Conservation (phyloP, 1,140 invertebrate genomes). For the Drosophila serrata region DNA sequence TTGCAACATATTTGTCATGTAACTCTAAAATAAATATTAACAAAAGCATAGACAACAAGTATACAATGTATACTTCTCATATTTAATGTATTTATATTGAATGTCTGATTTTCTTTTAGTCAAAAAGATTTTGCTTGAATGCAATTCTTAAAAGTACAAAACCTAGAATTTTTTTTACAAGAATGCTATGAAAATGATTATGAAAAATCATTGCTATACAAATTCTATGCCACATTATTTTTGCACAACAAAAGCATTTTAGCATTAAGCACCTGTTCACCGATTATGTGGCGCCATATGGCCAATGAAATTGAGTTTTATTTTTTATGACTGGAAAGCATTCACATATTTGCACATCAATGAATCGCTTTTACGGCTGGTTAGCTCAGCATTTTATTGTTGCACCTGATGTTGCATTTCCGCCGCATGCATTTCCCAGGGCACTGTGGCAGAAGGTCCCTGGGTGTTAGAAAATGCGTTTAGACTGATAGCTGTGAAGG, state of each 20-base stretch:
- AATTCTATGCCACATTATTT: neutral
- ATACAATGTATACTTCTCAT: too few species aligned
- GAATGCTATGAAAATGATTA: neutral
- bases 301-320: constrained; percentile 21
- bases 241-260: constrained; percentile 29
- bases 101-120: too few species aligned
- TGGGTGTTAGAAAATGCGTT: neutral
- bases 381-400: constrained; percentile 27
- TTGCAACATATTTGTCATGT: neutral
- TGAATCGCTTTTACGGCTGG: constrained; percentile 38
- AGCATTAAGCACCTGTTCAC: constrained; percentile 11
- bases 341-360: constrained; percentile 43
- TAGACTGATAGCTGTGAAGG: constrained; percentile 27
- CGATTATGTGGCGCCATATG: constrained; percentile 36
- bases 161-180: neutral
- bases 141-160: too few species aligned
- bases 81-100: too few species aligned
- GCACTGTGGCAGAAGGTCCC: neutral
- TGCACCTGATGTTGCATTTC: constrained; percentile 55
- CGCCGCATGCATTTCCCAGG: constrained; percentile 18
- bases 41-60: too few species aligned
- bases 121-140: too few species aligned
- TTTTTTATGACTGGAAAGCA: constrained; percentile 3
- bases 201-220: neutral
- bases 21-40: too few species aligned